These are phyloP conservation scores for Lacerta agilis DNA, from an alignment of 2,797 vertebrate species.

Conservation along the genomic window DNA sequence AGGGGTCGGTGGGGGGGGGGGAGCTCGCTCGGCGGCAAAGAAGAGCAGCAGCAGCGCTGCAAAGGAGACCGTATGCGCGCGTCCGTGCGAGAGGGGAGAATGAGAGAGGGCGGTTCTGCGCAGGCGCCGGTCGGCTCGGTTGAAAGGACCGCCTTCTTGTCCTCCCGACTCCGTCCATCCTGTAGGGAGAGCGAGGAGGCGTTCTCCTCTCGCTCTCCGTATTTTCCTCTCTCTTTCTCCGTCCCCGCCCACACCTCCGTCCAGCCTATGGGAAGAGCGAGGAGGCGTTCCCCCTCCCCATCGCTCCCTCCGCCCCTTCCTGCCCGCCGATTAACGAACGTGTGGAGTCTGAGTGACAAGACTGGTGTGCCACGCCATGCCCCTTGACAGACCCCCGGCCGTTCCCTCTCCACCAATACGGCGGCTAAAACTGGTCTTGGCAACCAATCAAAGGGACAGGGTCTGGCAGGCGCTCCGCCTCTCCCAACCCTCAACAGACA, in stretches of 20 bases:
- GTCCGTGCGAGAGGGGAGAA: not conserved
- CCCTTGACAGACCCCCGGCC: too few relatives aligned
- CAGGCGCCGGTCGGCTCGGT: not conserved
- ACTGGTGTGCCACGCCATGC: not conserved
- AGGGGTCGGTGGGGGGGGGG: too few relatives aligned
- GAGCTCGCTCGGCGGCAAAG: too few relatives aligned
- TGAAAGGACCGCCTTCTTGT: not conserved
- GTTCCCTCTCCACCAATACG: too few relatives aligned
- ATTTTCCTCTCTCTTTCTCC: not conserved
- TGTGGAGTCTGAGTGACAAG: not conserved
- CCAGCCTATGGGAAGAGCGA: not conserved
- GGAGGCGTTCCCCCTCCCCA: not conserved
- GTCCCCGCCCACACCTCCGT: too few relatives aligned
- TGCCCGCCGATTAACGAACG: not conserved
- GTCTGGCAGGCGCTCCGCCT: not conserved
- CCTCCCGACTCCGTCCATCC: not conserved
- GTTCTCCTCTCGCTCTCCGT: not conserved
- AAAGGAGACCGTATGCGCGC: too few relatives aligned
- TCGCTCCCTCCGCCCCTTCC: not conserved
- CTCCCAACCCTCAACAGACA: not conserved
- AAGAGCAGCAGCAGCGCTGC: too few relatives aligned
- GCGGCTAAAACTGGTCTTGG: not conserved
- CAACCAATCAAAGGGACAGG: not conserved
- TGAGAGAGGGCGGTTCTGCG: not conserved
- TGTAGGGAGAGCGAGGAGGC: not conserved